Evolutionary conservation across 2,797 vertebrate species (phyloP).

Genomic region (Notolabrus celidotus): DNA sequence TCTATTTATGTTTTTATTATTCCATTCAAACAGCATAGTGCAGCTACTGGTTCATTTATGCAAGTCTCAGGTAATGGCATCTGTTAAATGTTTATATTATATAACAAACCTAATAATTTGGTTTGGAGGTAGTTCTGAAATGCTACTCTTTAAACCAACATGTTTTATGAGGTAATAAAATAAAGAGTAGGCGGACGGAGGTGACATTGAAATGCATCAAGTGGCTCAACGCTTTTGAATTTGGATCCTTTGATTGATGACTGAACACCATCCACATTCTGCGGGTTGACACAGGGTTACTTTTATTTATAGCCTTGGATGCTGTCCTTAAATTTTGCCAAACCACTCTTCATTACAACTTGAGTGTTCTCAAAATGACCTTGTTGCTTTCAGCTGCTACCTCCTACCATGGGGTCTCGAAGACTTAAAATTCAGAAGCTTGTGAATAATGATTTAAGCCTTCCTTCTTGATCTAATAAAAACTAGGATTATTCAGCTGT

Average conservation of each 20-base stretch:
- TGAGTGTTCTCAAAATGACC: conserved; percentile 39
- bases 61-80: not conserved
- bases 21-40: not conserved
- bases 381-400: conserved; percentile 30
- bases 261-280: conserved; percentile 50
- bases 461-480: not conserved
- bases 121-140: conserved; percentile 5
- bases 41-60: conserved; percentile 8
- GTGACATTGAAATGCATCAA: conserved; percentile 26
- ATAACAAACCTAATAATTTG: conserved; percentile 10
- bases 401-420: too few relatives aligned
- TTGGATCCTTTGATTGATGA: conserved; percentile 65
- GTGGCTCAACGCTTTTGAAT: conserved; percentile 48
- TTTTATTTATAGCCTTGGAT: conserved; percentile 61
- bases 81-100: conserved; percentile 12
- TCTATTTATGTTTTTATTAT: not conserved
- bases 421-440: conserved; percentile 24
- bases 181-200: conserved; percentile 27
- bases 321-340: conserved; percentile 65
- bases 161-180: conserved; percentile 26
- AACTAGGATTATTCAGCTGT: not conserved
- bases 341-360: conserved; percentile 52
- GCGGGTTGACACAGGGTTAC: conserved; percentile 44
- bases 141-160: conserved; percentile 15
- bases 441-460: conserved; percentile 20